These are phyloP conservation scores for Phragmatobia fuliginosa DNA, from an alignment of 2,888 invertebrate genomes.

Conservation along the genomic window DNA sequence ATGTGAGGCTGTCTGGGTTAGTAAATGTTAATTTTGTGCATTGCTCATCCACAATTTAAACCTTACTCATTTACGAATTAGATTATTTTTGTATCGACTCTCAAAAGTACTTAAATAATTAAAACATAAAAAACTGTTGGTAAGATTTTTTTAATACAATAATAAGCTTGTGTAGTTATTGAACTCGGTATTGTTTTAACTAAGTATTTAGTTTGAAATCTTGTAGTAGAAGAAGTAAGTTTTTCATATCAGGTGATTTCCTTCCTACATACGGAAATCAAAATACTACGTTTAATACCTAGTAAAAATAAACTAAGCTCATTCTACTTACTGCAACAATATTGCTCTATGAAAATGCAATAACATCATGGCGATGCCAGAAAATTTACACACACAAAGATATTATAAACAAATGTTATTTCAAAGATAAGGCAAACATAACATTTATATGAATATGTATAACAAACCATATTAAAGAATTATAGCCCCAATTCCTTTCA, in stretches of 20 bases:
- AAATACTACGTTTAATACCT: background rate
- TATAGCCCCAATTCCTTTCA: conserved; percentile 30
- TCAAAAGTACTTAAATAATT: too few species aligned
- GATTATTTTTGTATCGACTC: too few species aligned
- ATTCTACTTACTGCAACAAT: background rate
- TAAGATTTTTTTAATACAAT: too few species aligned
- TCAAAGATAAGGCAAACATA: conserved; percentile 25
- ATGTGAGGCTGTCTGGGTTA: too few species aligned
- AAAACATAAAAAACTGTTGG: too few species aligned
- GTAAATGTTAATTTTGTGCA: too few species aligned
- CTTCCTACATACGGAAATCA: too few species aligned
- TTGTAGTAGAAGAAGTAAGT: background rate
- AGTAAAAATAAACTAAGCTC: background rate
- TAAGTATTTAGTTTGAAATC: too few species aligned
- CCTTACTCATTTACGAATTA: too few species aligned
- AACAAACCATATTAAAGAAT: conserved; percentile 21
- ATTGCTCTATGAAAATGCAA: background rate
- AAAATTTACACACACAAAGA: conserved; percentile 28
- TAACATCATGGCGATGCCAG: background rate
- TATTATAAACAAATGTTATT: conserved; percentile 35
- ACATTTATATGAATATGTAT: background rate
- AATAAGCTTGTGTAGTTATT: too few species aligned
- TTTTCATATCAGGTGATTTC: background rate
- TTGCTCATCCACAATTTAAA: too few species aligned
- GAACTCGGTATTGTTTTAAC: too few species aligned